Conservation (phyloP, 1,140 invertebrate genomes). For the Heliconius melpomene region DNA sequence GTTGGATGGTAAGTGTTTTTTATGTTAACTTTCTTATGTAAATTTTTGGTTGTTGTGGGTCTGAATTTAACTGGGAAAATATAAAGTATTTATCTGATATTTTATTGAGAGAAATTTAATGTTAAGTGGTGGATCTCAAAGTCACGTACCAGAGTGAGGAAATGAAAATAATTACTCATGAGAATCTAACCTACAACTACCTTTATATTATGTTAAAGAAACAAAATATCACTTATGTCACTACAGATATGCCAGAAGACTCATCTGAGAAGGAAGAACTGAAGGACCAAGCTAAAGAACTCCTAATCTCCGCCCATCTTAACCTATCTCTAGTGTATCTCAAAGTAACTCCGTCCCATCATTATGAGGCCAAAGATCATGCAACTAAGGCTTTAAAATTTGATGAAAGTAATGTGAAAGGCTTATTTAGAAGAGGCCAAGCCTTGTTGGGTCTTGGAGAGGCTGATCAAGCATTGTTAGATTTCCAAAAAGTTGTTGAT, state of each 20-base stretch:
- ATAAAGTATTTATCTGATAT: too few relatives aligned
- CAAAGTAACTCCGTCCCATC: slow-evolving; percentile 86
- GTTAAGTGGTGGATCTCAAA: too few relatives aligned
- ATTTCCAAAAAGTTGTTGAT: slow-evolving; percentile 89
- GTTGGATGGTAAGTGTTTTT: slow-evolving; percentile 59
- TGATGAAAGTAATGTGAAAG: slow-evolving; percentile 93
- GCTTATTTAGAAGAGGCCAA: slow-evolving; percentile 93
- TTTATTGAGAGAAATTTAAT: too few relatives aligned
- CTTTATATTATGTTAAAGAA: background rate
- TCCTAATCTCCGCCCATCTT: slow-evolving; percentile 88
- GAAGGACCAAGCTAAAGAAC: slow-evolving; percentile 80
- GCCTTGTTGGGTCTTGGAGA: slow-evolving; percentile 90
- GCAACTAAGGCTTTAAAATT: slow-evolving; percentile 87
- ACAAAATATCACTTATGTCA: background rate
- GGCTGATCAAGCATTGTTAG: slow-evolving; percentile 87
- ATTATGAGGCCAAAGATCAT: slow-evolving; percentile 86
- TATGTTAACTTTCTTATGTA: background rate
- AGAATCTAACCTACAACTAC: too few relatives aligned
- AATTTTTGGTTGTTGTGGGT: too few relatives aligned
- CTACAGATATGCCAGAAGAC: slow-evolving; percentile 46
- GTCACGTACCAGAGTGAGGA: too few relatives aligned
- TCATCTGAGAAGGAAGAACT: slow-evolving; percentile 58
- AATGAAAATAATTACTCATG: too few relatives aligned
- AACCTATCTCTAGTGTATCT: slow-evolving; percentile 94
- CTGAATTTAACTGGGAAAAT: too few relatives aligned